These are phyloP conservation scores for Pseudolaguvia tuberculata DNA, from an alignment of 2,113 vertebrate species.

Conservation along the genomic window DNA sequence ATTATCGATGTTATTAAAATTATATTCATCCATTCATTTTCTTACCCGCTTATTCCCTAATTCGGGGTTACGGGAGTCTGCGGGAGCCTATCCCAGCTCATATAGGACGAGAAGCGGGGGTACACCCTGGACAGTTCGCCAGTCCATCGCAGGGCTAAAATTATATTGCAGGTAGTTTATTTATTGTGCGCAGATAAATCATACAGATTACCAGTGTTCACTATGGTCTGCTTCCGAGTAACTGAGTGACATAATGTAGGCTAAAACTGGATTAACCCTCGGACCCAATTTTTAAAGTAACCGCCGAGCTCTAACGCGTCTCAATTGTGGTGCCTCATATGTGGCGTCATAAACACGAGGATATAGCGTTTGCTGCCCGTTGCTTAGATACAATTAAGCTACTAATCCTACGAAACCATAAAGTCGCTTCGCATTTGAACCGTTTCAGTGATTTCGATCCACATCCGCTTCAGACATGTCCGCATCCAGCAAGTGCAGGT, in stretches of 20 bases:
- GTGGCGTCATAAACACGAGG: conserved; percentile 16
- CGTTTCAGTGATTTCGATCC: not conserved
- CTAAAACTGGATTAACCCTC: conserved; percentile 56
- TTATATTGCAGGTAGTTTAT: too few relatives aligned
- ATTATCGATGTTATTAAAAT: too few relatives aligned
- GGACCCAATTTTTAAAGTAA: conserved; percentile 49
- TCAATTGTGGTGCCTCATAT: too few relatives aligned
- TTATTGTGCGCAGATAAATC: not conserved
- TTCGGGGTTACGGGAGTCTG: too few relatives aligned
- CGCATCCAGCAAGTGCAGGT: conserved; percentile 55
- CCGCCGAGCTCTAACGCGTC: conserved; percentile 5
- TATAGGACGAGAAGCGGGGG: too few relatives aligned
- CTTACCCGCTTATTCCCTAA: too few relatives aligned
- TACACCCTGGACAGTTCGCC: too few relatives aligned
- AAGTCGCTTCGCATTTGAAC: not conserved
- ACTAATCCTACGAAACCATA: not conserved
- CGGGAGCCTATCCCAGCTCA: too few relatives aligned
- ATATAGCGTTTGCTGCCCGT: conserved; percentile 31
- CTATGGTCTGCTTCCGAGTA: conserved; percentile 42
- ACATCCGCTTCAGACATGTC: conserved; percentile 40
- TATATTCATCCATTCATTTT: too few relatives aligned
- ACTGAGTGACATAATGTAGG: conserved; percentile 50
- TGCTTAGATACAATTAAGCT: not conserved
- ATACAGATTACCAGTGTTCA: conserved; percentile 32
- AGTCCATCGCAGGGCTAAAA: too few relatives aligned